Evolutionary conservation across 2,797 vertebrate genomes (phyloP).

Genomic region (Loriculus beryllinus): DNA sequence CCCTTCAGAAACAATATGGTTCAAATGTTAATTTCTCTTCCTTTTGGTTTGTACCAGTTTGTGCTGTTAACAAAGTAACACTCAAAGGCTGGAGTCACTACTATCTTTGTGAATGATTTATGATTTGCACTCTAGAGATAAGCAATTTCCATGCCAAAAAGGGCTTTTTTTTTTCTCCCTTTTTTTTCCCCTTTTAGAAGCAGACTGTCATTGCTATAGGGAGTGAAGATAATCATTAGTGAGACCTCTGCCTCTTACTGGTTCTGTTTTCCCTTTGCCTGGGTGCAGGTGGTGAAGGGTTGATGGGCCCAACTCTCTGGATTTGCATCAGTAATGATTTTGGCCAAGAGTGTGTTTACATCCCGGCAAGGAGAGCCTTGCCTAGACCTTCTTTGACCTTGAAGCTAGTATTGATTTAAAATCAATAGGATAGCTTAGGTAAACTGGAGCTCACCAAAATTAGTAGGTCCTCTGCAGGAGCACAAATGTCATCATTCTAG

Average conservation of each 20-base stretch:
- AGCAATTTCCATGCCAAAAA: constrained; percentile 66
- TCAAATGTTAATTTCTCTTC: constrained; percentile 71
- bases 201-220: background rate
- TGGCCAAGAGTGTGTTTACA: background rate
- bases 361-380: background rate
- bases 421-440: background rate
- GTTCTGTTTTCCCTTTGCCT: background rate
- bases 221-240: constrained; percentile 7
- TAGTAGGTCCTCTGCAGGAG: background rate
- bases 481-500: background rate
- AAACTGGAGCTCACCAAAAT: background rate
- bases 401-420: constrained; percentile 10
- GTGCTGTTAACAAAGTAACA: constrained; percentile 68
- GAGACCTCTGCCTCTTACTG: background rate
- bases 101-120: constrained; percentile 74
- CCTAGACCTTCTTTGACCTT: constrained; percentile 18
- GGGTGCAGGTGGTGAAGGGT: background rate
- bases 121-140: constrained; percentile 70
- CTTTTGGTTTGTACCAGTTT: constrained; percentile 65
- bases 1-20: constrained; percentile 58
- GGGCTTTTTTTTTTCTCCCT: background rate
- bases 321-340: constrained; percentile 20
- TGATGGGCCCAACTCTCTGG: background rate
- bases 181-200: background rate
- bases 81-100: constrained; percentile 68